Conservation (phyloP, 2,797 vertebrate genomes). For the Intellagama lesueurii region DNA sequence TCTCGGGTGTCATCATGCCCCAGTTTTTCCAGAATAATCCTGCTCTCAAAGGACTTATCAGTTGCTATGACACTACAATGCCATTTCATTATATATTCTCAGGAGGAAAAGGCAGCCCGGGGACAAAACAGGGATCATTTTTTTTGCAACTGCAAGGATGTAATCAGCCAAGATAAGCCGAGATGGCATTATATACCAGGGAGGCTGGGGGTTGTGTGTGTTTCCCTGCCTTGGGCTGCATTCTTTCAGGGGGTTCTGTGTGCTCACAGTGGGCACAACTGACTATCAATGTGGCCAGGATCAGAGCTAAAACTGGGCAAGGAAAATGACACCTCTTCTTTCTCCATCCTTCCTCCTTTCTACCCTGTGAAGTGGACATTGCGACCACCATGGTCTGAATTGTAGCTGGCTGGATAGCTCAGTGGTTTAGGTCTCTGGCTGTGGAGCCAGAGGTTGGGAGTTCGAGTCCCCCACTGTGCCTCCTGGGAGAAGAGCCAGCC, state of each 20-base stretch:
- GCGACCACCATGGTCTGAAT: too few relatives aligned
- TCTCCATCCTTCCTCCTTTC: not conserved
- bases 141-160: not conserved
- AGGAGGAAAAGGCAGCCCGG: conserved; percentile 39
- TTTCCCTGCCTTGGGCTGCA: too few relatives aligned
- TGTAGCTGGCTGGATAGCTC: too few relatives aligned
- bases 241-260: too few relatives aligned
- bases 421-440: too few relatives aligned
- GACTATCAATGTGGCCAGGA: too few relatives aligned
- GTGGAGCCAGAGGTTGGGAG: too few relatives aligned
- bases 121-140: conserved; percentile 21
- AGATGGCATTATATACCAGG: not conserved
- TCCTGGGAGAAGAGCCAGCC: too few relatives aligned
- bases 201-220: too few relatives aligned
- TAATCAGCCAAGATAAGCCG: not conserved
- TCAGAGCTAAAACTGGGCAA: not conserved
- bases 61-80: conserved; percentile 10
- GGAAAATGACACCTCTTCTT: not conserved
- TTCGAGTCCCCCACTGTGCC: too few relatives aligned
- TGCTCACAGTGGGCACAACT: too few relatives aligned
- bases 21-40: conserved; percentile 58
- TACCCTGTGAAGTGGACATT: too few relatives aligned
- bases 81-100: conserved; percentile 27
- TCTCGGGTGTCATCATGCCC: conserved; percentile 39
- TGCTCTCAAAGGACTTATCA: conserved; percentile 59